A percentile compares a stretch with the other conserved stretches of the same genome.
These are phyloP conservation scores for Nylanderia fulva DNA, from an alignment of 1,140 invertebrate genomes.

Conservation along the genomic window DNA sequence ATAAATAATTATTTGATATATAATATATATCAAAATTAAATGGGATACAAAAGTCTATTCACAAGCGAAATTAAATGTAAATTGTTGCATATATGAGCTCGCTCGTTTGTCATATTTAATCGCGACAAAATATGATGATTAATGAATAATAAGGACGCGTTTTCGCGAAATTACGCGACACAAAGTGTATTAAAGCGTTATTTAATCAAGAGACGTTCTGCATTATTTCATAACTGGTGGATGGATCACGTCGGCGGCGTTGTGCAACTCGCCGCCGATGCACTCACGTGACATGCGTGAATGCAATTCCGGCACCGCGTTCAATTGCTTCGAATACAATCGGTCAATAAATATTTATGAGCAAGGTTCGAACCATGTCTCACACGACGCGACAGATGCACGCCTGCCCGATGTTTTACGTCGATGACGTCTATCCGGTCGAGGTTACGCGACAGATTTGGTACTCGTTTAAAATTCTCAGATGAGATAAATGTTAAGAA, in stretches of 20 bases:
- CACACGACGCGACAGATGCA: conserved; percentile 42
- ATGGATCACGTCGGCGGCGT: conserved; percentile 50
- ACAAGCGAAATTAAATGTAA: conserved; percentile 32
- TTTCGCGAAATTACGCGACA: conserved; percentile 40
- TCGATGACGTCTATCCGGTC: conserved; percentile 53
- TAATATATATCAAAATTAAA: not conserved
- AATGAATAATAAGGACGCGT: conserved; percentile 33
- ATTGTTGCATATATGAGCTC: conserved; percentile 15
- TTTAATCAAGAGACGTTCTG: conserved; percentile 45
- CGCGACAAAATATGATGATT: not conserved
- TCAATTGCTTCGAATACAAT: conserved; percentile 77
- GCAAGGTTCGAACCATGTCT: conserved; percentile 55
- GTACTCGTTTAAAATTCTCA: conserved; percentile 18
- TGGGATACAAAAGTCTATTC: not conserved
- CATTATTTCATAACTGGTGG: conserved; percentile 61
- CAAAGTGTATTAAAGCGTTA: conserved; percentile 46
- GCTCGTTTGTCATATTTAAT: conserved; percentile 13
- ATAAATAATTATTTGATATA: too few species aligned
- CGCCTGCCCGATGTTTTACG: conserved; percentile 44
- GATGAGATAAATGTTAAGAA: too few species aligned
- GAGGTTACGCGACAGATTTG: conserved; percentile 20
- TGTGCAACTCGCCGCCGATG: conserved; percentile 63
- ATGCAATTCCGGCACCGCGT: conserved; percentile 72
- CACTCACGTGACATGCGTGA: conserved; percentile 55
- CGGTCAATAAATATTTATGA: conserved; percentile 81